These are phyloP conservation scores for Chionoecetes opilio DNA, from an alignment of 1,140 invertebrate species.

Conservation along the genomic window DNA sequence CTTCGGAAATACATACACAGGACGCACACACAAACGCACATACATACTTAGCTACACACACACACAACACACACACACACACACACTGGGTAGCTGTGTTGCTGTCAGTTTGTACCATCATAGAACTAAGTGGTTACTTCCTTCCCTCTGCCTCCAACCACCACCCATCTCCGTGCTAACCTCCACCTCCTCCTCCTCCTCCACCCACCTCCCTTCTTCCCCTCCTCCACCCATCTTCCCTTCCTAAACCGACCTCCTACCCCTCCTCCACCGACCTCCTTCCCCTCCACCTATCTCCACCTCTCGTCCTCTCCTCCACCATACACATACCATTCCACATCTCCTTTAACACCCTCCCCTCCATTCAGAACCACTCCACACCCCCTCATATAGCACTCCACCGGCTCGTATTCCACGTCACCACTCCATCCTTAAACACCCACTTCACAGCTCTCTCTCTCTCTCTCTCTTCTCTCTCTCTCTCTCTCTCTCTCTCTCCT, in stretches of 20 bases:
- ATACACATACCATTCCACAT: no score
- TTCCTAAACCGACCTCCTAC: neutral
- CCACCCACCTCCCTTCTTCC: neutral
- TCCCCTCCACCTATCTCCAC: neutral
- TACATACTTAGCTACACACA: conserved; percentile 49
- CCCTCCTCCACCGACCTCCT: neutral
- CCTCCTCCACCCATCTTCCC: neutral
- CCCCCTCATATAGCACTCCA: neutral
- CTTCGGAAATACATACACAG: no score
- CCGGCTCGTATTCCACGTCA: neutral
- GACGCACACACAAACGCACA: conserved; percentile 15
- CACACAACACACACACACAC: conserved; percentile 33
- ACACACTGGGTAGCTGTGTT: neutral
- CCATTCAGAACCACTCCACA: no score
- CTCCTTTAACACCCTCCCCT: no score
- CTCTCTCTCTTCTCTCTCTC: no score
- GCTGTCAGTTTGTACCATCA: neutral
- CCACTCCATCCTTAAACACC: neutral
- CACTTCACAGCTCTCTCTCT: neutral
- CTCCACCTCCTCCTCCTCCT: neutral
- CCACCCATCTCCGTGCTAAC: neutral
- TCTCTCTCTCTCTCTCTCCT: no score
- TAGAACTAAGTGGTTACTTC: conserved; percentile 7
- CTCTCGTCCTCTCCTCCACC: neutral
- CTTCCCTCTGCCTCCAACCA: neutral